Percentiles rank a stretch among this genome's conserved stretches.
phyloP scores from a whole-genome alignment of 2,113 vertebrate genomes.

The Spheniscus mendiculus region DNA sequence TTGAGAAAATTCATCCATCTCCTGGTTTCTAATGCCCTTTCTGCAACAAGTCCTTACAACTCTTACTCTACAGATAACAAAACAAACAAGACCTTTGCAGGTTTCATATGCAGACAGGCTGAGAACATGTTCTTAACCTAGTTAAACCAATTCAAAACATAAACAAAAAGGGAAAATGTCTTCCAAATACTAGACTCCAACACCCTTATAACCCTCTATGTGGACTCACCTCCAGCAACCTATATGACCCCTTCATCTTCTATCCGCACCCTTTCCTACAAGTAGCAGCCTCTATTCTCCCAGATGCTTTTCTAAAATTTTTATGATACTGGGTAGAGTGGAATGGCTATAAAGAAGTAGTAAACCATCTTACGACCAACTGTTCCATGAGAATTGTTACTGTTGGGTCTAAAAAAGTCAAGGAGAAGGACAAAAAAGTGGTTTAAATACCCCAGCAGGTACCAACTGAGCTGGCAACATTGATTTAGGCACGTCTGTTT shows the following conservation, averaged over 20 bases:
- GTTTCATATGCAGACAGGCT: background rate
- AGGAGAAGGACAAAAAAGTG: background rate
- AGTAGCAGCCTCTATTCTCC: background rate
- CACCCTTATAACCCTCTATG: background rate
- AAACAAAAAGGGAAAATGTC: background rate
- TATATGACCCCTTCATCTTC: background rate
- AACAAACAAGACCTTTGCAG: background rate
- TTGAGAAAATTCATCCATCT: background rate
- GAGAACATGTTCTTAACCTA: background rate
- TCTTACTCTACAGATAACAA: background rate
- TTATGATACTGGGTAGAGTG: background rate
- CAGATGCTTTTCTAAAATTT: background rate
- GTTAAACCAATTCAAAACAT: background rate
- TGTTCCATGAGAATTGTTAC: background rate
- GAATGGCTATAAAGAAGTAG: background rate
- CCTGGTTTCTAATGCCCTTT: background rate
- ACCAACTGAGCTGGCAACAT: background rate
- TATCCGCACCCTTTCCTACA: background rate
- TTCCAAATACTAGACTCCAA: background rate
- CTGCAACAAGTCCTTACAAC: background rate
- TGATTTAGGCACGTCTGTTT: background rate
- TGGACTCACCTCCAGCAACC: background rate
- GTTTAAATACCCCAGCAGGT: background rate
- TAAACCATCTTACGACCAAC: background rate
- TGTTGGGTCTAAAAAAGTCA: background rate